Conservation (phyloP, 1,140 invertebrate genomes). For the Nasonia giraulti region DNA sequence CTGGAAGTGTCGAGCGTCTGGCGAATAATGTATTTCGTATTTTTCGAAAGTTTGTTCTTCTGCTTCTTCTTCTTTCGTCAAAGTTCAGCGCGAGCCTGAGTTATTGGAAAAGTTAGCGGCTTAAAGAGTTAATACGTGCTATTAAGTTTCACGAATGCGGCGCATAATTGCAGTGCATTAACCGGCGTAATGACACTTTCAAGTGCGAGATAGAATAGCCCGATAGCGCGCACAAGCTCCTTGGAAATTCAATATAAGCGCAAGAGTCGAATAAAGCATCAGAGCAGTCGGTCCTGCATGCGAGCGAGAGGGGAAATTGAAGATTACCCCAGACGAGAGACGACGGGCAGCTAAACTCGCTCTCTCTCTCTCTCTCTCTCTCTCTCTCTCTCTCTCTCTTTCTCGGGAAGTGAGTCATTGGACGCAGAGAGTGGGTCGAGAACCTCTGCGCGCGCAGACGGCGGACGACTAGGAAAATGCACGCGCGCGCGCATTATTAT, state of each 20-base stretch:
- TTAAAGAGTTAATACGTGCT: background rate
- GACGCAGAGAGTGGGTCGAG: slow-evolving; percentile 9
- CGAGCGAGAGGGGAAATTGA: too few species aligned
- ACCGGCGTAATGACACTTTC: background rate
- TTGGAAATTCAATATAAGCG: too few species aligned
- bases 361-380: too few species aligned
- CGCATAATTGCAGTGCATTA: background rate
- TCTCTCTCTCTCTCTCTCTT: too few species aligned
- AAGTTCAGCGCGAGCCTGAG: background rate
- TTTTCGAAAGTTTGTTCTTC: background rate
- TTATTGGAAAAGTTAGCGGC: background rate
- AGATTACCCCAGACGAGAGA: too few species aligned
- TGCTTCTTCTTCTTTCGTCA: background rate
- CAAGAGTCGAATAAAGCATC: background rate
- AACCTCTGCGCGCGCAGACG: background rate
- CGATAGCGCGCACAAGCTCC: background rate
- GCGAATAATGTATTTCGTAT: too few species aligned
- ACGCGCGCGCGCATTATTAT: background rate
- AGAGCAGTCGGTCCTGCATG: too few species aligned
- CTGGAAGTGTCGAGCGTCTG: too few species aligned
- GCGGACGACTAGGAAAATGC: slow-evolving; percentile 17
- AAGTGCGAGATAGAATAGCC: background rate
- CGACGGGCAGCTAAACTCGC: too few species aligned
- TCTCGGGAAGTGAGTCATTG: background rate
- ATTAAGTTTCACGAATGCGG: background rate